Evolutionary conservation across 2,888 invertebrate genomes (phyloP).

Genomic region (Cosmia pyralina): DNA sequence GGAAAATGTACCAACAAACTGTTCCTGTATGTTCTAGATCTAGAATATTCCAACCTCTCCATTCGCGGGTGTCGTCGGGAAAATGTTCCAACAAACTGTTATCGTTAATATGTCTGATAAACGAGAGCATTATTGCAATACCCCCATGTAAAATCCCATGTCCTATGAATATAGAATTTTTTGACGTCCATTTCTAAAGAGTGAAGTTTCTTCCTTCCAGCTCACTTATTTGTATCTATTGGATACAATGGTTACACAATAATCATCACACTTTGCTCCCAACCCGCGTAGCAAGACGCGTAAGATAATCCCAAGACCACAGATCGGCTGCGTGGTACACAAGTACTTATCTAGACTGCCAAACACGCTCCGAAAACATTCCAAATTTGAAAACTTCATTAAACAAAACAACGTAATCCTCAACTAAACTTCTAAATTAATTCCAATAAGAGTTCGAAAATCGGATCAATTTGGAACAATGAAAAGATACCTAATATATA

Average conservation of each 20-base stretch:
- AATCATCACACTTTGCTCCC: background rate
- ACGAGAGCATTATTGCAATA: background rate
- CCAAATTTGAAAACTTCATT: conserved; percentile 52
- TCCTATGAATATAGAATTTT: too few species aligned
- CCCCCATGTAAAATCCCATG: background rate
- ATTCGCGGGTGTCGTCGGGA: background rate
- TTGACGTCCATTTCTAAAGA: background rate
- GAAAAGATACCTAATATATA: conserved; percentile 62
- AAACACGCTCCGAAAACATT: conserved; percentile 53
- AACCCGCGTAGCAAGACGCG: background rate
- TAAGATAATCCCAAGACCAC: conserved; percentile 28
- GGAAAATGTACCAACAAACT: background rate
- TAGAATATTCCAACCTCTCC: too few species aligned
- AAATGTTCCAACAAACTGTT: too few species aligned
- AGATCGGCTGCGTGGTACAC: background rate
- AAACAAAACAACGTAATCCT: conserved; percentile 51
- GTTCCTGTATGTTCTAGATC: too few species aligned
- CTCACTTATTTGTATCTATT: background rate
- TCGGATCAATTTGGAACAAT: conserved; percentile 64
- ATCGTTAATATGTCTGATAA: background rate
- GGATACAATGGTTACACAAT: background rate
- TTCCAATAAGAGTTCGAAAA: conserved; percentile 63
- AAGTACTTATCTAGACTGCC: conserved; percentile 7
- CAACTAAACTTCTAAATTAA: conserved; percentile 61
- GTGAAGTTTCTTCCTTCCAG: background rate